Conservation (phyloP, 2,888 invertebrate species). For the Volucella inflata region DNA sequence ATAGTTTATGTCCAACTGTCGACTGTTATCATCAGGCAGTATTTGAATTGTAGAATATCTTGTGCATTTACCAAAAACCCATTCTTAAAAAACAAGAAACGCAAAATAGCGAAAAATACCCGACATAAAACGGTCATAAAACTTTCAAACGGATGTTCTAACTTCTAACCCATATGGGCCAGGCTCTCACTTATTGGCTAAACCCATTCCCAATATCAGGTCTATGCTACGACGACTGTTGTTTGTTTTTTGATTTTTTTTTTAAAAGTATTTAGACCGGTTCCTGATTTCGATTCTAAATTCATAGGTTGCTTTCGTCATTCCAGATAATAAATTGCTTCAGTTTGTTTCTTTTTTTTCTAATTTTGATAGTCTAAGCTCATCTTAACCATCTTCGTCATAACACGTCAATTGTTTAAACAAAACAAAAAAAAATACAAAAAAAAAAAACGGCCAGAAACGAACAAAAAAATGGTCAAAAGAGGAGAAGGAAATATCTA, state of each 20-base stretch:
- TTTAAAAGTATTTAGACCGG: conserved; percentile 69
- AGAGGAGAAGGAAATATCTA: neutral
- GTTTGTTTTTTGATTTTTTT: conserved; percentile 47
- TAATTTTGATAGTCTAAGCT: conserved; percentile 37
- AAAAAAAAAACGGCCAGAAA: conserved; percentile 12
- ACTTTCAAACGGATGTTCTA: conserved; percentile 63
- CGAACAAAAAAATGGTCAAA: conserved; percentile 4
- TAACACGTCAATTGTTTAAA: conserved; percentile 40
- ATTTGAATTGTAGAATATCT: neutral
- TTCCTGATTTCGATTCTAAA: conserved; percentile 57
- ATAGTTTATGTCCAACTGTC: conserved; percentile 25
- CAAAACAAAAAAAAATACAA: conserved; percentile 9
- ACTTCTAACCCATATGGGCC: conserved; percentile 40
- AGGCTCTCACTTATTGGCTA: conserved; percentile 53
- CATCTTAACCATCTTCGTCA: conserved; percentile 54
- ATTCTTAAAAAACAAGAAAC: neutral
- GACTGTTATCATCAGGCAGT: neutral
- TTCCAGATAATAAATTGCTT: conserved; percentile 53
- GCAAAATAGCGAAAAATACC: conserved; percentile 18
- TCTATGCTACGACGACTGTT: conserved; percentile 28
- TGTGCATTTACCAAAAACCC: conserved; percentile 28
- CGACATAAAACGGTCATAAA: conserved; percentile 38
- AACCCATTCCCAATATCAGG: conserved; percentile 54
- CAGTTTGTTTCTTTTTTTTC: conserved; percentile 21
- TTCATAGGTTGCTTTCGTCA: conserved; percentile 63